Conservation (phyloP, 2,888 invertebrate genomes). For the Callyntrura guangdongensis region DNA sequence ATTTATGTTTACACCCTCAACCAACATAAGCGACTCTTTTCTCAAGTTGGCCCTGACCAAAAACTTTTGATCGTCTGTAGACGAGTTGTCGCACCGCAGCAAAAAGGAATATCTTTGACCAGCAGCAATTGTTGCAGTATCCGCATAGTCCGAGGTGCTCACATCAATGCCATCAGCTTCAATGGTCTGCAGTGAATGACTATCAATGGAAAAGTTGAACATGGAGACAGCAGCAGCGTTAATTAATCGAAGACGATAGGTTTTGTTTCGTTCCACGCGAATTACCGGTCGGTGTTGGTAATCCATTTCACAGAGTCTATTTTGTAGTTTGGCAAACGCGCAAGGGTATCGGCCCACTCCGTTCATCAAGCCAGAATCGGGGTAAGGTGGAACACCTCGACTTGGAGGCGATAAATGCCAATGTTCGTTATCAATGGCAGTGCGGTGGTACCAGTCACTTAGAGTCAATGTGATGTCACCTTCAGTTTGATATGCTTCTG, state of each 20-base stretch:
- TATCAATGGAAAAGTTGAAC: constrained; percentile 82
- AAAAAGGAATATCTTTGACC: constrained; percentile 82
- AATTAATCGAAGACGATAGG: constrained; percentile 79
- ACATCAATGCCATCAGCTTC: constrained; percentile 81
- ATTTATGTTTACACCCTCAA: constrained; percentile 77
- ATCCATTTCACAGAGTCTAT: constrained; percentile 42
- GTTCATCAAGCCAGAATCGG: constrained; percentile 79
- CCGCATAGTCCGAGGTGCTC: constrained; percentile 10
- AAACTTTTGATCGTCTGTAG: not conserved
- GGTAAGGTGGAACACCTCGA: constrained; percentile 77
- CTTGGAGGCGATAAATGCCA: constrained; percentile 52
- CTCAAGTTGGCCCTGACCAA: constrained; percentile 75
- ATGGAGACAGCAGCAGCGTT: constrained; percentile 74
- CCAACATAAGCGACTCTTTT: constrained; percentile 70
- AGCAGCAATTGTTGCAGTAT: constrained; percentile 69
- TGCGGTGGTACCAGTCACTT: constrained; percentile 78
- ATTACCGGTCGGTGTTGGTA: constrained; percentile 69
- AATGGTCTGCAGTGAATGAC: constrained; percentile 73
- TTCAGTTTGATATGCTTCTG: constrained; percentile 67
- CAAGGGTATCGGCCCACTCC: constrained; percentile 80
- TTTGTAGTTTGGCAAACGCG: constrained; percentile 56
- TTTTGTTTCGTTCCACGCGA: constrained; percentile 51
- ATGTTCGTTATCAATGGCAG: constrained; percentile 63
- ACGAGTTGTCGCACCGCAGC: constrained; percentile 7
- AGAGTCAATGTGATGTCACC: constrained; percentile 77